Evolutionary conservation across 1,140 invertebrate species (phyloP).

Genomic region (Hycleus phaleratus): DNA sequence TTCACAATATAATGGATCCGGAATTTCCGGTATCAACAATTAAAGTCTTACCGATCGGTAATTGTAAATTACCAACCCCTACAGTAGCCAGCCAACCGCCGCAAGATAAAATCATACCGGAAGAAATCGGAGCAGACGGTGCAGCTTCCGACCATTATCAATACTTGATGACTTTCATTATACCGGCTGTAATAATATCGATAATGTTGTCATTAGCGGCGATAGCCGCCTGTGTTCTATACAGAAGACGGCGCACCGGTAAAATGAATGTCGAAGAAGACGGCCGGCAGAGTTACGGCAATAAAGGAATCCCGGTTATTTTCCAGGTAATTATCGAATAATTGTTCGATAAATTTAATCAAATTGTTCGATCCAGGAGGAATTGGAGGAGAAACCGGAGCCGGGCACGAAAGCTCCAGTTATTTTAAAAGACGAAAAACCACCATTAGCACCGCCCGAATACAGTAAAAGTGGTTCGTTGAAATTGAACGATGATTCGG

Average conservation of each 20-base stretch:
- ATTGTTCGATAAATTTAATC: too few species aligned
- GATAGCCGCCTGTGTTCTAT: constrained; percentile 81
- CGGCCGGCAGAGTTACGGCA: constrained; percentile 66
- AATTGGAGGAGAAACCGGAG: constrained; percentile 80
- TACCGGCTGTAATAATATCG: constrained; percentile 83
- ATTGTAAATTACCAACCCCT: constrained; percentile 50
- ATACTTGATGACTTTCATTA: constrained; percentile 82
- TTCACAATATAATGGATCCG: constrained; percentile 63
- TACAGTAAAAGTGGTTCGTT: constrained; percentile 54
- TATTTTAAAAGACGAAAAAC: constrained; percentile 88
- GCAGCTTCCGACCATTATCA: constrained; percentile 50
- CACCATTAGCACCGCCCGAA: constrained; percentile 71
- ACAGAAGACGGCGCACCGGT: constrained; percentile 71
- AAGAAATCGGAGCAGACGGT: constrained; percentile 20
- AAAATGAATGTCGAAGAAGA: constrained; percentile 73
- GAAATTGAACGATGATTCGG: constrained; percentile 46
- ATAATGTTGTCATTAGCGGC: constrained; percentile 81
- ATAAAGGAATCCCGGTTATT: constrained; percentile 87
- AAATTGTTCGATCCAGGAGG: constrained; percentile 48
- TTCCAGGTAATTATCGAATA: constrained; percentile 49
- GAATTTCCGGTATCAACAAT: constrained; percentile 73
- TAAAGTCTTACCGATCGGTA: constrained; percentile 58
- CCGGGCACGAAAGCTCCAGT: constrained; percentile 78
- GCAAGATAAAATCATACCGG: constrained; percentile 21
- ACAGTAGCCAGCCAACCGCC: constrained; percentile 11